A percentile compares a stretch with the other conserved stretches of the same genome.
Conservation (phyloP, 1,140 invertebrate species). For the Neoseiulus cucumeris region DNA sequence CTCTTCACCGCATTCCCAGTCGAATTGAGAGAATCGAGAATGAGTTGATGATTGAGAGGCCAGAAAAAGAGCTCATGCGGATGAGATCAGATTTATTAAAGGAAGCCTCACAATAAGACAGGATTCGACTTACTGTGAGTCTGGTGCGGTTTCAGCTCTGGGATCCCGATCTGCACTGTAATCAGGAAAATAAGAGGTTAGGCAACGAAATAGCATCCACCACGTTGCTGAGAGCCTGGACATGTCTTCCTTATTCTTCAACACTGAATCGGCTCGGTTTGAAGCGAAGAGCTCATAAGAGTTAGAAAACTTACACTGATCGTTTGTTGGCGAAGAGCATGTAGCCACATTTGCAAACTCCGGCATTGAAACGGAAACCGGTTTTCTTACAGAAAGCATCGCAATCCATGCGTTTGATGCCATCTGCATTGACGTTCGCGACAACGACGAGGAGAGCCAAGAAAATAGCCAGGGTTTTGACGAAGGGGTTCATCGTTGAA, state of each 20-base stretch:
- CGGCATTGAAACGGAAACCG: conserved; percentile 6
- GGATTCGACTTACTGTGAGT: neutral
- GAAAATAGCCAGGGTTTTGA: neutral
- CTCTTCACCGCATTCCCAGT: too few species aligned
- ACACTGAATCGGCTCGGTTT: too few species aligned
- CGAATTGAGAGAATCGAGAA: too few species aligned
- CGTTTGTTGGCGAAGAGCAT: conserved; percentile 9
- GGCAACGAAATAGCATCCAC: too few species aligned
- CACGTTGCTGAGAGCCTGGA: too few species aligned
- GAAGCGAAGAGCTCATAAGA: too few species aligned
- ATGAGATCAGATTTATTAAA: too few species aligned
- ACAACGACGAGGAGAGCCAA: neutral
- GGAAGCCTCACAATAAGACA: neutral
- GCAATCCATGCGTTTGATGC: conserved; percentile 9
- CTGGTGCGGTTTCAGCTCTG: neutral
- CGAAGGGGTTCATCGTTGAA: neutral
- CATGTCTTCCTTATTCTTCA: too few species aligned
- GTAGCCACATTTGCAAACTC: conserved; percentile 5
- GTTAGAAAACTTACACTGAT: conserved; percentile 3
- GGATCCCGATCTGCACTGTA: conserved; percentile 7
- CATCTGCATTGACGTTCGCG: neutral
- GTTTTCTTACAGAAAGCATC: conserved; percentile 9
- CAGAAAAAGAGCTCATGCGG: too few species aligned
- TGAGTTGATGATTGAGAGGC: too few species aligned
- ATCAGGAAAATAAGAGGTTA: too few species aligned